Evolutionary conservation across 2,797 vertebrate genomes (phyloP).

Genomic region (Paramormyrops hopkinsi): DNA sequence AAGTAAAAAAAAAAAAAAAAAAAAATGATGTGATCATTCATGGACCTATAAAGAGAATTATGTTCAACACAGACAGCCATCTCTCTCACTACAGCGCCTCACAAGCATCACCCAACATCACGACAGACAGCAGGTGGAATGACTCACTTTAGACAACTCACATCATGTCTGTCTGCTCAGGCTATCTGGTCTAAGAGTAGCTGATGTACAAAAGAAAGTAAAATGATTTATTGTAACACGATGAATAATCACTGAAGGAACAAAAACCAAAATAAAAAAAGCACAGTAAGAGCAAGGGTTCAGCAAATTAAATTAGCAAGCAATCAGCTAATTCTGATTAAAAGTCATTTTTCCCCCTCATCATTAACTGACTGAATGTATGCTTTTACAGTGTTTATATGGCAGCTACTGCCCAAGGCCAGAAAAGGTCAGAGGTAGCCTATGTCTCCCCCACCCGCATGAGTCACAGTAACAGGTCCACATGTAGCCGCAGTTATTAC

Average conservation of each 20-base stretch:
- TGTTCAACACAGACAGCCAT: conserved; percentile 87
- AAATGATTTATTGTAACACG: conserved; percentile 99
- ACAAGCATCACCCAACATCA: conserved; percentile 98
- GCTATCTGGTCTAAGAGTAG: conserved; percentile 99
- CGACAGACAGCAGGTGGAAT: conserved; percentile 95
- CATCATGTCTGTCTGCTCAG: conserved; percentile 99
- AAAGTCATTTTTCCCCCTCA: conserved; percentile 36
- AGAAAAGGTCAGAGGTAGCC: conserved; percentile 76
- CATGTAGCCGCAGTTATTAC: conserved; percentile 70
- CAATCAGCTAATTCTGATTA: conserved; percentile 67
- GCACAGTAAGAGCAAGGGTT: conserved; percentile 97
- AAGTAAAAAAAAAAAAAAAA: conserved; percentile 49
- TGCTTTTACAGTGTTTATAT: conserved; percentile 54
- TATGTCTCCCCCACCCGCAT: conserved; percentile 72
- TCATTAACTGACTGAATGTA: conserved; percentile 19
- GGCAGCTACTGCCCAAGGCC: conserved; percentile 66
- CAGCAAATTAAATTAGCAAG: conserved; percentile 86
- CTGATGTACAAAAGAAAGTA: conserved; percentile 99
- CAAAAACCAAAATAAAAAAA: conserved; percentile 29
- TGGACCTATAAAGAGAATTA: conserved; percentile 74
- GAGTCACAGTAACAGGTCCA: conserved; percentile 83
- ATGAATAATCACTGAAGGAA: conserved; percentile 77
- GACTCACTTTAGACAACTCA: conserved; percentile 99
- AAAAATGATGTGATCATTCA: conserved; percentile 69
- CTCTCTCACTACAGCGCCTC: conserved; percentile 85